Evolutionary conservation across 2,113 vertebrate species (phyloP), one percentile per base, ranked within the genome.

Genomic region (Callionymus lyra): DNA sequence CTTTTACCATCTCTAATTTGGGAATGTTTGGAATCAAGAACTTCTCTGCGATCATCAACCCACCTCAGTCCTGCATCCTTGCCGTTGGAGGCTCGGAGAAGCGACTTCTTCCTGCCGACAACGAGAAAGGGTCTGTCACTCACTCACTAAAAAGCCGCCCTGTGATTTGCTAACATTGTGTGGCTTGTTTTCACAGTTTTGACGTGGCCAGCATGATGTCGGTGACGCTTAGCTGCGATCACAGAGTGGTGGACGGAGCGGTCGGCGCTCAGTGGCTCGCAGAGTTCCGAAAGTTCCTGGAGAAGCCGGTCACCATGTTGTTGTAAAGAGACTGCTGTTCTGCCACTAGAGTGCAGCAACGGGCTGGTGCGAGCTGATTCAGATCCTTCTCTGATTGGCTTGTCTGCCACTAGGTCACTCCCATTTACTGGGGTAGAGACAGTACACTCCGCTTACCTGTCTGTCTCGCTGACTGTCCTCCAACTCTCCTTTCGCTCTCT

Each of bases 11-110:
- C 67, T 99, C 95, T 34, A 99, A 99, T 77, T 84, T 99, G 69
- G 95, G 95, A 44, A 99, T 99, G 95, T 97, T 90, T 71, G 95
- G 95, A n/a, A 75, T 99, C 81, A 98, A 97, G 84, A 97, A 97
- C 67, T 99, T 99, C 78, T 97, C 92, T 2, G 94, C 95, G 5
- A 98, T 99, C 35, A 99, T 99, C 76, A 99, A 99, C 67, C 95
- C 95, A 37, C 94, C 94, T 53, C 95, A 99, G 72, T 84, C 94
- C 34, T 98, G 94, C 60, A 99, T 98, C 80, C 88, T 98, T 36
- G 94, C 95, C 18, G 79, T 98, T 19, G 94, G 94, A 16, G 87
- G 90, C 48, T 93, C 94, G 2, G 89, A 97, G 64, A 86, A 91
- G 50, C 87, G 84, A 27, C 74, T 98, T 10, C 66, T 97, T 58